Evolutionary conservation across 2,113 vertebrate genomes (phyloP).

Genomic region (Recurvirostra avosetta): DNA sequence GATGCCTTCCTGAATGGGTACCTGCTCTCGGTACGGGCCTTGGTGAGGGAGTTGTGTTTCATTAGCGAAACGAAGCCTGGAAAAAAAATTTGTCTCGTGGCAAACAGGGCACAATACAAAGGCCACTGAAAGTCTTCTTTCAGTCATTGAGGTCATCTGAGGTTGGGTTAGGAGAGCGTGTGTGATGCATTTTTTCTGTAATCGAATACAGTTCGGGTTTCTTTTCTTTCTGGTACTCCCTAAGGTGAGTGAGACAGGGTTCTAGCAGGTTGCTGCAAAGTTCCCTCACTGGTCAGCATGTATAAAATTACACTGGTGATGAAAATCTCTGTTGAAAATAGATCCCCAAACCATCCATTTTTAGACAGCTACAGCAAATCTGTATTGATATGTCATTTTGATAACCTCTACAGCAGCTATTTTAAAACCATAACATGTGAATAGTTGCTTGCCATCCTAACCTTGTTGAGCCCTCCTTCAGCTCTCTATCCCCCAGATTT

Average conservation of each 20-base stretch:
- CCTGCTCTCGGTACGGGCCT: neutral
- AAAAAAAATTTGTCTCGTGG: neutral
- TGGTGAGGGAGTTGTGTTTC: neutral
- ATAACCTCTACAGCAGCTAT: slow-evolving; percentile 57
- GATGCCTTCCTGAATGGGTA: neutral
- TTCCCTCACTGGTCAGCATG: slow-evolving; percentile 5
- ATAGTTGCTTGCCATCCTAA: slow-evolving; percentile 53
- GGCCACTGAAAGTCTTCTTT: neutral
- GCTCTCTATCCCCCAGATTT: slow-evolving; percentile 55
- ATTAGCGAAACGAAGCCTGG: neutral
- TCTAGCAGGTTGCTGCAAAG: neutral
- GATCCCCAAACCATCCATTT: neutral
- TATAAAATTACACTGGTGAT: neutral
- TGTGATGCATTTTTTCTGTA: neutral
- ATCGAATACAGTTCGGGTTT: neutral
- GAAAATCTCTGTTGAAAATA: neutral
- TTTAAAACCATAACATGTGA: slow-evolving; percentile 38
- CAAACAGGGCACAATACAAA: neutral
- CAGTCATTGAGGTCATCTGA: neutral
- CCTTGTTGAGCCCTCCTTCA: slow-evolving; percentile 50
- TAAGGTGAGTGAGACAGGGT: neutral
- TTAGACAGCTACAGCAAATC: neutral
- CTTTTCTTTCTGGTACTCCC: neutral
- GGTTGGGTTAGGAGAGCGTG: neutral
- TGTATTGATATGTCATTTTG: slow-evolving; percentile 47